These are phyloP conservation scores for Gavia stellata DNA, from an alignment of 2,113 vertebrate genomes.

Conservation along the genomic window DNA sequence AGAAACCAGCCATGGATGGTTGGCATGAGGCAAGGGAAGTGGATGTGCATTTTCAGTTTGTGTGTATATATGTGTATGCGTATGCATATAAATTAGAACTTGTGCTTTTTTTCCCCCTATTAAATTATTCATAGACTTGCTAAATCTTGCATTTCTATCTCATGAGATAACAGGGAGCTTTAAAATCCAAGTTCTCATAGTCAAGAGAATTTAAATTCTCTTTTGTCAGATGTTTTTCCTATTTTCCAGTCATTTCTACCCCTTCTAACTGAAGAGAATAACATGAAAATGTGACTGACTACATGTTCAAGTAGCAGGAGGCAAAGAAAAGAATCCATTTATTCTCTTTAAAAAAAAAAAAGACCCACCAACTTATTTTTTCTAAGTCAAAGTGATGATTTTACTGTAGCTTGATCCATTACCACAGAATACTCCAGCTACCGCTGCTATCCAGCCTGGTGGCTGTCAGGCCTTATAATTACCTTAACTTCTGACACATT, in stretches of 20 bases:
- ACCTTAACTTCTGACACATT: background rate
- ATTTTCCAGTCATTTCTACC: background rate
- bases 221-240: background rate
- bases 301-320: background rate
- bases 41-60: background rate
- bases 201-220: background rate
- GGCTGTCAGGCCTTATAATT: background rate
- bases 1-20: accelerated
- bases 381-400: background rate
- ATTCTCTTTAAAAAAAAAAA: background rate
- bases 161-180: background rate
- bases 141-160: background rate
- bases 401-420: background rate
- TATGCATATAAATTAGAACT: background rate
- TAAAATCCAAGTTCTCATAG: background rate
- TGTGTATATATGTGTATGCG: no score
- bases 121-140: background rate
- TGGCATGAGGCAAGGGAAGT: background rate
- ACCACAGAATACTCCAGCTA: background rate
- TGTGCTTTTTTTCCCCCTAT: background rate
- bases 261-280: background rate
- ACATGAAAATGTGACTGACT: background rate
- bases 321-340: background rate
- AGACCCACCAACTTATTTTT: background rate
- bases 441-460: background rate